A percentile compares a stretch with the other conserved stretches of the same genome.
phyloP scores from a whole-genome alignment of 2,113 vertebrate species.

The Cettia cetti region DNA sequence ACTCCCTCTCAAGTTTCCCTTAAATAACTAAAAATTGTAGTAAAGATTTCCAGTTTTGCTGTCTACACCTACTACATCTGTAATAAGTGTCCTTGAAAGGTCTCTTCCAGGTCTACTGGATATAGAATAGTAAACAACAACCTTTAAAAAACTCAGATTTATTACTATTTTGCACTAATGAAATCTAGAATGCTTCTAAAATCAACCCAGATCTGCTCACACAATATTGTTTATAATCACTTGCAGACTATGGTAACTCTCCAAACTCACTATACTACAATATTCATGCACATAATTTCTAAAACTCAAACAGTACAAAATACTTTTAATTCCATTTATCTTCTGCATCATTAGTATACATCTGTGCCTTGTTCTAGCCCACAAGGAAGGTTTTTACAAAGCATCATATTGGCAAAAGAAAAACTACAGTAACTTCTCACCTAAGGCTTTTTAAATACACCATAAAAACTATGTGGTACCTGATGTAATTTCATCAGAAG shows the following conservation, averaged over 20 bases:
- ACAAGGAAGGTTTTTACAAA: neutral
- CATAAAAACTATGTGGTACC: neutral
- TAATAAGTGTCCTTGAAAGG: neutral
- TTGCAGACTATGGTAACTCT: neutral
- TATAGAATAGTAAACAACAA: neutral
- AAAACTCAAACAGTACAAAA: neutral
- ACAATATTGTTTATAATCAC: neutral
- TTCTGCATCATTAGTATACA: neutral
- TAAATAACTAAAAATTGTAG: neutral
- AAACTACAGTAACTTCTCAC: neutral
- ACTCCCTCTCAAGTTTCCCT: neutral
- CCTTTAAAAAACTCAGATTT: neutral
- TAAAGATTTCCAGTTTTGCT: neutral
- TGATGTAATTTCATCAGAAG: neutral
- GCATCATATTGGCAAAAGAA: neutral
- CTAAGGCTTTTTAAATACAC: neutral
- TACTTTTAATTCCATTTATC: neutral
- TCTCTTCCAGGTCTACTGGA: neutral
- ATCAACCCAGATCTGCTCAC: neutral
- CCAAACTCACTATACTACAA: neutral
- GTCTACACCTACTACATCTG: neutral
- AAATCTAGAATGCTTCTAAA: neutral
- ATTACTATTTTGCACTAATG: neutral
- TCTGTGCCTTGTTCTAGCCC: neutral
- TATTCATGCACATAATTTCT: neutral